phyloP scores from a whole-genome alignment of 2,113 vertebrate genomes.

The Desmodus rotundus region DNA sequence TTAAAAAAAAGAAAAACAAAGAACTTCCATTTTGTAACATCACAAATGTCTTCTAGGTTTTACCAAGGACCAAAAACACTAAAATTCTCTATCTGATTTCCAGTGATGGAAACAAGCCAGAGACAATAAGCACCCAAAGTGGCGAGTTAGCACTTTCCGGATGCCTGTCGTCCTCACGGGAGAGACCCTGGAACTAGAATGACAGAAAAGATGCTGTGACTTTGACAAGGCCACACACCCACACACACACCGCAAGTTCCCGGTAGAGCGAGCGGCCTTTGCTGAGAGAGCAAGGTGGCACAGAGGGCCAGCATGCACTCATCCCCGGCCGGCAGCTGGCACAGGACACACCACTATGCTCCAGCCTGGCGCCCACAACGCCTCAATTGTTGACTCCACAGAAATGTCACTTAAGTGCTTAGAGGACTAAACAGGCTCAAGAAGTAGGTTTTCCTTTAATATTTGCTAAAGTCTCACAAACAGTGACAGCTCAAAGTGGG shows the following conservation, averaged over 20 bases:
- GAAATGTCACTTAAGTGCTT: neutral
- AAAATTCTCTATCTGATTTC: conserved; percentile 65
- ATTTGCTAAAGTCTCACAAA: neutral
- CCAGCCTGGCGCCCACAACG: neutral
- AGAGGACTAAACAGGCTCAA: neutral
- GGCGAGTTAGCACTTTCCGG: conserved; percentile 75
- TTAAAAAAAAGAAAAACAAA: conserved; percentile 53
- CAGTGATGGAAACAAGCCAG: conserved; percentile 67
- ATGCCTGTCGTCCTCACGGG: conserved; percentile 77
- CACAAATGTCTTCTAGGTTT: conserved; percentile 68
- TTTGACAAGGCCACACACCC: neutral
- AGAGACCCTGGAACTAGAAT: conserved; percentile 79
- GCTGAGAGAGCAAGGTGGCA: neutral
- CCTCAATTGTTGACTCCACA: neutral
- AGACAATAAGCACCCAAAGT: conserved; percentile 74
- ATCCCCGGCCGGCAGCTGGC: neutral
- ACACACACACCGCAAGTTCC: conserved; percentile 2
- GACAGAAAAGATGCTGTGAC: conserved; percentile 78
- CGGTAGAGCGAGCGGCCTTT: conserved; percentile 1
- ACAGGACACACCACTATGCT: neutral
- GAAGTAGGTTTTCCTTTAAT: neutral
- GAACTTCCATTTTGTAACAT: conserved; percentile 58
- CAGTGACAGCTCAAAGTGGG: neutral
- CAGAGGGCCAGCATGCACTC: neutral
- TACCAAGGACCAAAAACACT: conserved; percentile 66